Base-by-base conservation (phyloP, 2,797 vertebrate species). In the Gila robusta region DNA sequence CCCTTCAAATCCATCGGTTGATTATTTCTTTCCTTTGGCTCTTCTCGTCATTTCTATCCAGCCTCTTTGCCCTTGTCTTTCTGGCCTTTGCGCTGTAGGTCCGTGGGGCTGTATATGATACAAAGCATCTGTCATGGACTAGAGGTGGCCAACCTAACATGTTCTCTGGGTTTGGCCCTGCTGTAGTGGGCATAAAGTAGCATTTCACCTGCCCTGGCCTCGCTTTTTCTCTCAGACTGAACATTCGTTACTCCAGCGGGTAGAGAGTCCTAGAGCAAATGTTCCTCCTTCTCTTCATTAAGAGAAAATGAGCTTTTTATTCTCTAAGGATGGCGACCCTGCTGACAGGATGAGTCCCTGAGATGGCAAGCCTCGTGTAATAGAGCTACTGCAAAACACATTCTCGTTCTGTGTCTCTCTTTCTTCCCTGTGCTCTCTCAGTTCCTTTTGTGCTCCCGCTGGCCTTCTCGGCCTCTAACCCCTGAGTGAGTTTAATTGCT, bases 401-500 rank as follows among this genome's bases (percentile, higher is more conserved):
- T 82, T 64, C 39, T 72, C 10, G 2, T 39, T 54, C n/a, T 1
- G 1, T 41, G 23, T 64, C 70, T 49, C 52, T 41, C 54, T 83
- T 35, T 85, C 49, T 69, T 78, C n/a, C 62, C 19, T 26, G 19
- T 4, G 21, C 32, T 69, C 73, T 84, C 39, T 85, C n/a, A 6
- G 16, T 56, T 72, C 21, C 56, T 64, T 79, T 84, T 83, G 56
- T 73, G 77, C 69, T 67, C 39, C 47, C 44, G 3, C 32, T 71
- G 70, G 41, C 87, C 84, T 85, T 47, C 73, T 82, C 76, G 74
- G 80, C 86, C 85, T 88, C 72, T 88, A 80, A 91, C 83, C 85
- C 83, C 77, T 74, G 80, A 87, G 80, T 83, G 80, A 86, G 86
- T 82, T 91, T 92, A 92, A 92, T 91, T 90, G 91, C 87, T 69